Base-by-base conservation (phyloP, 2,888 invertebrate genomes). In the Synanthedon vespiformis region DNA sequence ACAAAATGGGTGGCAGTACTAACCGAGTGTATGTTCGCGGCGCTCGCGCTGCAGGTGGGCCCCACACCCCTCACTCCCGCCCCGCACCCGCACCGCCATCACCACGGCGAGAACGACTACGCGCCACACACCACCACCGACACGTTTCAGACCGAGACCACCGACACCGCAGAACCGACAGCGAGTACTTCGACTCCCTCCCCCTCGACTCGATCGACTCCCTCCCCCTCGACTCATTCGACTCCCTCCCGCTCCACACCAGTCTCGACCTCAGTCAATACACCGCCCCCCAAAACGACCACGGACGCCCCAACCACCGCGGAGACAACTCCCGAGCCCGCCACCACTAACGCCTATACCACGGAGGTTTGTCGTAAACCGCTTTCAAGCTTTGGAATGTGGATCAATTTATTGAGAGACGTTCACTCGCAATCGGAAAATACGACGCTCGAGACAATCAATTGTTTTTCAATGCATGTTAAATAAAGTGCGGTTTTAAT, bases 341-440 rank as follows among this genome's bases (percentile, higher is more conserved):
- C 71, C 69, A 72, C 85, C 61, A 80, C 83, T 78, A 78, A 80
- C 79, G 74, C 79, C 68, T 83, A 74, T 79, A 76, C 75, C 64
- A 78, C 82, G 68, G 85, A 87, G 86, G 86, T 87, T 87, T 84
- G 86, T 86, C 81, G 77, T 77, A 74, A 74, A 77, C 74, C 71
- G 72, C 74, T 78, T 62, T 67, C 68, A 63, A 59, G 75, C 73
- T 75, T 78, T 65, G 58, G 34, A 34, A 34, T 34, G 34, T 34
- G 34, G 34, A 34, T 34, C 34, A 34, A 34, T 34, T 34, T 34
- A 34, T 34, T 34, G 34, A 34, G 34, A 34, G 34, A 34, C 34
- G 34, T 34, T 34, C 6, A 4, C 22, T 34, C 27, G 8, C 27
- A 34, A 34, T 34, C 27, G 8, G 10, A 34, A 34, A 34, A 34